These are phyloP conservation scores for Coremacera marginata DNA, from an alignment of 2,888 invertebrate genomes.

Conservation along the genomic window DNA sequence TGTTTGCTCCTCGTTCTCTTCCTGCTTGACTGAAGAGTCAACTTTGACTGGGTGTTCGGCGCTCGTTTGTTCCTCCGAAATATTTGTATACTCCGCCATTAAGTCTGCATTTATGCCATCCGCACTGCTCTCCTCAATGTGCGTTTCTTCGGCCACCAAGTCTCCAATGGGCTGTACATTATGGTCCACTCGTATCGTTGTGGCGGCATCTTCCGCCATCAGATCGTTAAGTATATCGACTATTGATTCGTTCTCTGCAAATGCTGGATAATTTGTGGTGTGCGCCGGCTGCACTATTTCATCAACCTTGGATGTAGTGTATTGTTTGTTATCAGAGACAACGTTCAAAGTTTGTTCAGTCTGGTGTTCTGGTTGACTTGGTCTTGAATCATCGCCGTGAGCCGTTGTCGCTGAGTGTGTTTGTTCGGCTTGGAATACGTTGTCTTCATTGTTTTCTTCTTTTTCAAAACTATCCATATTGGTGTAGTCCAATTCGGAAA, in stretches of 20 bases:
- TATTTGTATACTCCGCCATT: slow-evolving; percentile 46
- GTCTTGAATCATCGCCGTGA: too few relatives aligned
- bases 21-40: slow-evolving; percentile 35
- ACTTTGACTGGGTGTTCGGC: slow-evolving; percentile 28
- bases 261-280: slow-evolving; percentile 49
- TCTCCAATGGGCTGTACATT: slow-evolving; percentile 46
- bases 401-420: too few relatives aligned
- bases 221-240: slow-evolving; percentile 63
- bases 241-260: slow-evolving; percentile 63
- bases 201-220: slow-evolving; percentile 59
- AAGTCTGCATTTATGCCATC: slow-evolving; percentile 41
- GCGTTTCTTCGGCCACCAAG: slow-evolving; percentile 52
- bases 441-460: not conserved
- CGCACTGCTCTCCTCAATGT: slow-evolving; percentile 39
- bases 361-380: not conserved
- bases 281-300: slow-evolving; percentile 37
- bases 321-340: slow-evolving; percentile 30
- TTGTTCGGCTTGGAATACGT: not conserved
- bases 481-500: slow-evolving; percentile 45
- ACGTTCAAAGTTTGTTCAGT: not conserved
- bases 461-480: slow-evolving; percentile 49
- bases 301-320: slow-evolving; percentile 20
- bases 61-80: slow-evolving; percentile 46
- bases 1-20: slow-evolving; percentile 12
- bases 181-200: slow-evolving; percentile 52